These are phyloP conservation scores for Vollenhovia emeryi DNA, from an alignment of 1,140 invertebrate genomes.

Conservation along the genomic window DNA sequence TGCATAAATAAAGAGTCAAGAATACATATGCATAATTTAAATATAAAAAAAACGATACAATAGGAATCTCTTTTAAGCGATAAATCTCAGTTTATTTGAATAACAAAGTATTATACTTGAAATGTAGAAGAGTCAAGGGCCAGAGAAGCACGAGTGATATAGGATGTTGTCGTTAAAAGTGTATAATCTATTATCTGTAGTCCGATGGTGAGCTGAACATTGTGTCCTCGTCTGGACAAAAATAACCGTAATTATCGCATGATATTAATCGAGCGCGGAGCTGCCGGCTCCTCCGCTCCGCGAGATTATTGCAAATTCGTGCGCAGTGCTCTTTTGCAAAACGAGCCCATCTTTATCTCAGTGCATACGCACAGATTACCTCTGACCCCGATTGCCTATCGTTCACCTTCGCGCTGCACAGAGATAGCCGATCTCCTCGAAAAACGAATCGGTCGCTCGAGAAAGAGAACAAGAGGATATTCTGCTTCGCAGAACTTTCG, in stretches of 20 bases:
- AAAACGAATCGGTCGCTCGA: not conserved
- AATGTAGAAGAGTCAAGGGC: no score
- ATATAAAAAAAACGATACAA: no score
- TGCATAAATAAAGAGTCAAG: no score
- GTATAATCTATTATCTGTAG: no score
- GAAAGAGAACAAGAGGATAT: not conserved
- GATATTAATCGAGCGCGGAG: conserved; percentile 20
- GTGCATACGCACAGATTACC: conserved; percentile 39
- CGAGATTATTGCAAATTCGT: not conserved
- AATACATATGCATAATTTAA: no score
- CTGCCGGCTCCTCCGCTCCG: not conserved
- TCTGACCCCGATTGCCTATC: conserved; percentile 48
- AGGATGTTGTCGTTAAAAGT: no score
- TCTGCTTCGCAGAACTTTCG: not conserved
- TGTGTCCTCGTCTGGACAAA: not conserved
- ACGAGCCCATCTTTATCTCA: conserved; percentile 16
- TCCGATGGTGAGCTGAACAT: no score
- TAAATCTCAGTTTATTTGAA: no score
- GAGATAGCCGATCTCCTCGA: conserved; percentile 15
- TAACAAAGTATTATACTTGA: no score
- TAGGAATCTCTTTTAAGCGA: no score
- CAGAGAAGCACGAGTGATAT: no score
- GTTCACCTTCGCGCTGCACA: conserved; percentile 26
- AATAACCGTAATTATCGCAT: conserved; percentile 11
- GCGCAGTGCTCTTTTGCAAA: not conserved